Evolutionary conservation across 2,797 vertebrate genomes (phyloP).

Genomic region (Scleropages formosus): DNA sequence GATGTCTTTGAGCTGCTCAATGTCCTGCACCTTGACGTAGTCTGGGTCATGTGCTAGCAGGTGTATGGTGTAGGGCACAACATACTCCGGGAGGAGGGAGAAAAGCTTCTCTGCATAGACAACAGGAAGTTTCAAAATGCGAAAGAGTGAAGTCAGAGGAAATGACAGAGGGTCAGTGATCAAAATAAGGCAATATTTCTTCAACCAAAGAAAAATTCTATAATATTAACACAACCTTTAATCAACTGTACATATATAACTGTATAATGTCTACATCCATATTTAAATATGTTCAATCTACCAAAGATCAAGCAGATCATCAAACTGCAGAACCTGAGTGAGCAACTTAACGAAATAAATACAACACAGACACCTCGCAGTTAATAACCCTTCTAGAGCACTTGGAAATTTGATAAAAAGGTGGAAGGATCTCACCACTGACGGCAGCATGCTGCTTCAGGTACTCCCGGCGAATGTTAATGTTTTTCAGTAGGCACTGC

Average conservation of each 20-base stretch:
- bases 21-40: slow-evolving; percentile 96
- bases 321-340: too few species aligned
- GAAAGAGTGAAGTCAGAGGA: background rate
- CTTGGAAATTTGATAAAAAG: background rate
- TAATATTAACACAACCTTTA: background rate
- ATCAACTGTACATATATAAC: background rate
- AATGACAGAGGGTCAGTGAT: background rate
- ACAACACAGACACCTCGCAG: too few species aligned
- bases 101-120: slow-evolving; percentile 86
- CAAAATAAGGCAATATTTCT: background rate
- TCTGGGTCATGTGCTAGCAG: slow-evolving; percentile 96
- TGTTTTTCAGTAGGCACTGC: slow-evolving; percentile 96
- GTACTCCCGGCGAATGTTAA: slow-evolving; percentile 94
- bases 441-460: slow-evolving; percentile 96
- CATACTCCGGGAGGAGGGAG: slow-evolving; percentile 94
- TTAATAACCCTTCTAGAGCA: too few species aligned
- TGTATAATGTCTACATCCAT: too few species aligned
- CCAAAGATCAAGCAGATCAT: too few species aligned
- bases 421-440: slow-evolving; percentile 77
- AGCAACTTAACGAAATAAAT: too few species aligned
- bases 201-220: background rate
- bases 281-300: too few species aligned
- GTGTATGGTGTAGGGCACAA: slow-evolving; percentile 97
- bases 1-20: slow-evolving; percentile 98
- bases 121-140: slow-evolving; percentile 34